Base-by-base conservation (phyloP, 2,888 invertebrate genomes). In the Zootermopsis nevadensis region DNA sequence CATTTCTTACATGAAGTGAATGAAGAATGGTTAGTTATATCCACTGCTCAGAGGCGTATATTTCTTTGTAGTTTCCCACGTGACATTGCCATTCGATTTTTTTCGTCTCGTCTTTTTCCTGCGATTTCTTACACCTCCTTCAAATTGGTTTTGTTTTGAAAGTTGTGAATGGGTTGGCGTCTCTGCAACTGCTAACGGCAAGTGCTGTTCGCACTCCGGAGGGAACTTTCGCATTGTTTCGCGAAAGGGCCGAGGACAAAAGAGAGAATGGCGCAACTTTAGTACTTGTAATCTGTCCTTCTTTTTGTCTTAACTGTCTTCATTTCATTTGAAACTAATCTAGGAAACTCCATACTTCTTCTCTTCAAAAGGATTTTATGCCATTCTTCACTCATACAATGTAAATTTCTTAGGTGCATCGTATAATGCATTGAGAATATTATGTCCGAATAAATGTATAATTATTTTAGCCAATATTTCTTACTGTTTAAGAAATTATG, bases 91-190 rank as follows among this genome's bases (percentile, higher is more conserved):
- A 38, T 76, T 76, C 27, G 27, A 76, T 38, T 30, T 42, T 72
- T 72, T 30, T 4, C 3, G 22, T 77, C 22, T 22, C 53, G 31
- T 27, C 12, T 35, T 77, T 77, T 30, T 30, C 53, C 0, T 19
- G 3, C 4, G 2, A 8, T 77, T 77, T 42, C 53, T 77, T 77
- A 53, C 53, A 48, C 30, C 30, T 48, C 53, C 19, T 53, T 77
- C 77, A 77, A 53, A 77, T 74, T 74, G 74, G 74, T 74, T 74
- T 74, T 74, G 74, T 74, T 74, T 74, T 74, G 38, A 74, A 74
- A 38, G 35, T 74, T 74, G 35, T 74, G 74, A 74, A 74, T 38
- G 74, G 35, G 74, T 30, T 74, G 7, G 42, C 10, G 24, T 74
- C n/a, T 42, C 10, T n/a, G 12, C 38, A 1, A n/a, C 38, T 24